phyloP scores from a whole-genome alignment of 2,888 invertebrate genomes.

The Leptarthrus brevirostris region DNA sequence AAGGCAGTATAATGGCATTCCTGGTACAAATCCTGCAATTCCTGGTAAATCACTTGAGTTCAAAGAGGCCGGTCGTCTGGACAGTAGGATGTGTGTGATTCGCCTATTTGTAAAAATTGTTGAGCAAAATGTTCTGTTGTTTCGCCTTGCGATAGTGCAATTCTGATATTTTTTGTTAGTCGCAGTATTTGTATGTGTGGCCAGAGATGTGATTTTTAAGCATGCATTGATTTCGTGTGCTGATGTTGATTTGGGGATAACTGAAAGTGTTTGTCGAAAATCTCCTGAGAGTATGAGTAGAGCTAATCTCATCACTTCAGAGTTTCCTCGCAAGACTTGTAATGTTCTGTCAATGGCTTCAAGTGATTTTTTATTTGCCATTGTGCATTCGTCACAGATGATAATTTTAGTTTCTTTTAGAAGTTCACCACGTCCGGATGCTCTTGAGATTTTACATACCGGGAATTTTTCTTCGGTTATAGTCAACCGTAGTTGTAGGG shows the following conservation, averaged over 20 bases:
- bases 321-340: not conserved
- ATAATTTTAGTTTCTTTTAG: no score
- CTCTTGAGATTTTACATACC: no score
- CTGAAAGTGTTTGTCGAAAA: not conserved
- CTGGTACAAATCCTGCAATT: not conserved
- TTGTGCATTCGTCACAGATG: not conserved
- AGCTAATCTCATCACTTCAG: not conserved
- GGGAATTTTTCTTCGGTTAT: no score
- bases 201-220: no score
- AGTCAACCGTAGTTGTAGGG: no score
- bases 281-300: not conserved
- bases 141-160: not conserved
- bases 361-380: not conserved
- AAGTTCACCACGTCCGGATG: no score
- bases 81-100: not conserved
- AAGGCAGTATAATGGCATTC: no score
- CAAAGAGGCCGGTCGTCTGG: not conserved
- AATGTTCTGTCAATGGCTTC: not conserved
- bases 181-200: no score
- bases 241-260: no score
- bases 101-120: not conserved
- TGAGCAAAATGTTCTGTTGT: not conserved
- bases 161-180: no score
- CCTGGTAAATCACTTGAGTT: not conserved
- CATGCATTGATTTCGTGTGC: not conserved